These are phyloP conservation scores for Perccottus glenii DNA, from an alignment of 2,113 vertebrate species.

Conservation along the genomic window DNA sequence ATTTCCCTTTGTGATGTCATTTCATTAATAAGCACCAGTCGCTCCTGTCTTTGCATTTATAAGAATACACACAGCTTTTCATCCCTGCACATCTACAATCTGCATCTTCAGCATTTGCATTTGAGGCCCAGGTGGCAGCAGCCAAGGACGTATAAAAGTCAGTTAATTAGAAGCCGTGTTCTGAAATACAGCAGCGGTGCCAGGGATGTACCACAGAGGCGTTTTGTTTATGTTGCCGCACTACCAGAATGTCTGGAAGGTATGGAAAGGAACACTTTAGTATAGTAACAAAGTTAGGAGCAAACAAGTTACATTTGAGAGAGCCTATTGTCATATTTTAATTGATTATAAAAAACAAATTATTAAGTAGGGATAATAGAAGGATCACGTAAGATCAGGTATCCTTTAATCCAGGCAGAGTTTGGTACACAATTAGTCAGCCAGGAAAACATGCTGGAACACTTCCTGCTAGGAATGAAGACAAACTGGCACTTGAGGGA, in stretches of 20 bases:
- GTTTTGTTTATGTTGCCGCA: slow-evolving; percentile 58
- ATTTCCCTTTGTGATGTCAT: slow-evolving; percentile 13
- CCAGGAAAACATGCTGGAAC: not conserved
- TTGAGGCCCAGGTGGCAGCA: not conserved
- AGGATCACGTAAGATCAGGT: no score
- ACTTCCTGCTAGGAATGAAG: no score
- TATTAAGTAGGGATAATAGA: no score
- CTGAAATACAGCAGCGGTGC: slow-evolving; percentile 30
- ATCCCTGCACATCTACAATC: slow-evolving; percentile 26
- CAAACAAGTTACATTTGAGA: no score
- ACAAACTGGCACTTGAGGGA: no score
- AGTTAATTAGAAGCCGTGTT: slow-evolving; percentile 52
- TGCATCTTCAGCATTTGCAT: slow-evolving; percentile 36
- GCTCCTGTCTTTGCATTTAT: slow-evolving; percentile 29
- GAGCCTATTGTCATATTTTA: no score
- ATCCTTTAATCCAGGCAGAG: no score
- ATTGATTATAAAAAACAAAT: no score
- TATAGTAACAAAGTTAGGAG: no score
- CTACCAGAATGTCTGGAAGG: slow-evolving; percentile 54
- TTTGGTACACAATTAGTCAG: slow-evolving; percentile 23
- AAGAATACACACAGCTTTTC: slow-evolving; percentile 23
- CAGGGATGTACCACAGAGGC: slow-evolving; percentile 34
- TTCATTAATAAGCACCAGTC: slow-evolving; percentile 13
- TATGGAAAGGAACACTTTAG: slow-evolving; percentile 31
- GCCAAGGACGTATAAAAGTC: slow-evolving; percentile 47